Evolutionary conservation across 2,888 invertebrate genomes (phyloP), one percentile per base, ranked within the genome.

Genomic region (Meloe dianella): DNA sequence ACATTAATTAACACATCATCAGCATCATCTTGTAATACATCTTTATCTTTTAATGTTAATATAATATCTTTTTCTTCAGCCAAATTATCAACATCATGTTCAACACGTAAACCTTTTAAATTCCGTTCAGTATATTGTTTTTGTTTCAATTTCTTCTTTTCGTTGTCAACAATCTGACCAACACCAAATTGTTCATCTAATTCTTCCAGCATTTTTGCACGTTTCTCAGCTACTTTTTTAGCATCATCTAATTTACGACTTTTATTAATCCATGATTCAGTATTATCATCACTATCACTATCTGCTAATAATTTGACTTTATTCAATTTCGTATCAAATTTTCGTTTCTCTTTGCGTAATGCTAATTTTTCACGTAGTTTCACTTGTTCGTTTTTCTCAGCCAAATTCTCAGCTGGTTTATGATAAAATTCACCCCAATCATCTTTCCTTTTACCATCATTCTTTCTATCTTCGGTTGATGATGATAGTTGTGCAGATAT

Each of bases 131-230:
- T 85, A 83, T 97, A 97, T 6, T 90, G 87, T 60, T 84, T 82
- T 32, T 81, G 84, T 29, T 88, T 86, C 60, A 88, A 87, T 68
- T 84, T 85, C 60, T 85, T 85, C 71, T 89, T 88, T 77, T 94
- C 94, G 74, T 93, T 90, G 71, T 93, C 92, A n/a, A 97, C 88
- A 59, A 97, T 85, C 75, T 91, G 92, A 14, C 90, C 89, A 68
- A 97, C 91, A 32, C 97, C 97, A 87, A 98, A 97, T 82, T 94
- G 96, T 73, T 90, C 93, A 84, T 98, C 98, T 87, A 98, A 89
- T 84, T 98, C 96, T 84, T 97, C 96, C 79, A 98, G 83, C 86
- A 94, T 88, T 82, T 95, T 96, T 24, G 96, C 98, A 83, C 93
- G 87, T 83, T 93, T 92, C 20, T 91, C 93, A 0, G 98, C 98